These are phyloP conservation scores for Choreutis nemorana DNA, from an alignment of 2,888 invertebrate species.

Conservation along the genomic window DNA sequence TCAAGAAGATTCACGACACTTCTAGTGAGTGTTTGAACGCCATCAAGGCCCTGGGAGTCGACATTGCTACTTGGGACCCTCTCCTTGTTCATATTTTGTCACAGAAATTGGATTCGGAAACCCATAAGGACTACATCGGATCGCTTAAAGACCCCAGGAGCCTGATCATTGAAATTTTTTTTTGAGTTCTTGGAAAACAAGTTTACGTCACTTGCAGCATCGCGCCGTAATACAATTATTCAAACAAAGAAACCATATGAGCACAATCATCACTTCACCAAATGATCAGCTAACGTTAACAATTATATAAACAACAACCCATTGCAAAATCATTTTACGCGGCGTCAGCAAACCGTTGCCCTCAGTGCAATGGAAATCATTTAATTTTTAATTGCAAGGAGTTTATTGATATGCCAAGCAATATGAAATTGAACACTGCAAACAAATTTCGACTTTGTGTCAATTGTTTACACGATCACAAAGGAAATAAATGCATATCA, in stretches of 20 bases:
- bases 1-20: too few species aligned
- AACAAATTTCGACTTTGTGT: conserved; percentile 9
- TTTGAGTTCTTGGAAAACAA: conserved; percentile 8
- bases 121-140: conserved; percentile 5
- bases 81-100: conserved; percentile 6
- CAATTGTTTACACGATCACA: conserved; percentile 12
- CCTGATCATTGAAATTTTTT: conserved; percentile 7
- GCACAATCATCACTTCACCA: conserved; percentile 9
- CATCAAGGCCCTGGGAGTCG: conserved; percentile 7
- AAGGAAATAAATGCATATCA: conserved; percentile 8
- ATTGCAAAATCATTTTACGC: too few species aligned
- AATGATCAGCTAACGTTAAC: too few species aligned
- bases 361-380: conserved; percentile 9
- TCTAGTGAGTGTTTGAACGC: conserved; percentile 5
- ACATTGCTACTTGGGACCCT: conserved; percentile 7
- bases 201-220: conserved; percentile 7
- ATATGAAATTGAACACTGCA: conserved; percentile 4
- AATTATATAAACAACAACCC: too few species aligned
- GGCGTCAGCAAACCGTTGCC: too few species aligned
- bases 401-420: conserved; percentile 4
- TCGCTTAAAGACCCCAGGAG: conserved; percentile 4
- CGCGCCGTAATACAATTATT: too few species aligned
- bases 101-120: conserved; percentile 8
- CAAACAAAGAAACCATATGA: conserved; percentile 5
- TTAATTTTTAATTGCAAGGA: conserved; percentile 9